A percentile compares a stretch with the other conserved stretches of the same genome.
These are phyloP conservation scores for Eucera pruinosa DNA, from an alignment of 2,888 invertebrate genomes.

Conservation along the genomic window DNA sequence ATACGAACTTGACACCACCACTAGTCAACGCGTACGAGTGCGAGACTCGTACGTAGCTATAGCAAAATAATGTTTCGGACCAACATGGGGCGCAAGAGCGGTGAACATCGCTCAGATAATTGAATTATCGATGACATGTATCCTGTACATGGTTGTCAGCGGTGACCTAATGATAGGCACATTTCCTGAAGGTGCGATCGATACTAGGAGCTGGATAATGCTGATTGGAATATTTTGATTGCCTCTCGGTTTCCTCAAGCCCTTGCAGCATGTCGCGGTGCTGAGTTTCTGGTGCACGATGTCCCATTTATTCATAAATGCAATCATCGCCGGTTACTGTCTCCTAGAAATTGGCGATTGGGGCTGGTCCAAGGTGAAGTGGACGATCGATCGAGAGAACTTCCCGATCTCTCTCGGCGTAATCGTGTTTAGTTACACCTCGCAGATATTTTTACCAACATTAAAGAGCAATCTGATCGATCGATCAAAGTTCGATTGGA, in stretches of 20 bases:
- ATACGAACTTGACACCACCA: conserved; percentile 95
- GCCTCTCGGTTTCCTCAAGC: conserved; percentile 97
- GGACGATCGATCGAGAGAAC: conserved; percentile 96
- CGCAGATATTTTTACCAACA: conserved; percentile 99
- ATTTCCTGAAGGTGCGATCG: conserved; percentile 95
- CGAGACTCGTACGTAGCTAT: conserved; percentile 97
- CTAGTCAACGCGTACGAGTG: conserved; percentile 93
- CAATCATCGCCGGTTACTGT: conserved; percentile 98
- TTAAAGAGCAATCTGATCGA: conserved; percentile 98
- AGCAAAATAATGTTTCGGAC: conserved; percentile 97
- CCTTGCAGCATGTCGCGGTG: conserved; percentile 96
- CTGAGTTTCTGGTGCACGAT: conserved; percentile 99
- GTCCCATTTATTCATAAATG: conserved; percentile 98
- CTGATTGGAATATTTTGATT: conserved; percentile 95
- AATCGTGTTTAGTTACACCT: conserved; percentile 99
- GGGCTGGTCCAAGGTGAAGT: conserved; percentile 97
- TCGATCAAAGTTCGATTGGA: conserved; percentile 96
- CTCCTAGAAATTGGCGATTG: conserved; percentile 95
- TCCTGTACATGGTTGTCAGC: conserved; percentile 98
- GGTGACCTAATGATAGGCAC: conserved; percentile 97
- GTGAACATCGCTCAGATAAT: conserved; percentile 98
- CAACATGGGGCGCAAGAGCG: conserved; percentile 93
- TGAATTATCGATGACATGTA: conserved; percentile 99
- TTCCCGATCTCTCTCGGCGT: conserved; percentile 99
- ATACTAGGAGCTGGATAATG: conserved; percentile 99